Evolutionary conservation across 53 echinoderm and acorn worm species (phyloP), one percentile per base, ranked within the genome.

Genomic region (Holothuria scabra): DNA sequence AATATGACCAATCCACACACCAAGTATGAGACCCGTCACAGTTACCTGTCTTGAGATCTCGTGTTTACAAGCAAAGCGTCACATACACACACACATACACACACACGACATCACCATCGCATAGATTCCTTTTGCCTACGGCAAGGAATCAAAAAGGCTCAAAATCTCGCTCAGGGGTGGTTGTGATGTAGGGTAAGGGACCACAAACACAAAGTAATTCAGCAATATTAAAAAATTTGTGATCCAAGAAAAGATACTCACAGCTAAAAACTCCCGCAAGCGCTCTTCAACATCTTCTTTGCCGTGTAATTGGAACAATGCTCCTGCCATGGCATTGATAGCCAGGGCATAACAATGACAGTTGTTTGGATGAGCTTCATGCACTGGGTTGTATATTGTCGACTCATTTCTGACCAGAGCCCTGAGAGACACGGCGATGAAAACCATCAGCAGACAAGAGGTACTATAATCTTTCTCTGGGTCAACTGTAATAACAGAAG

Each of bases 331-430:
- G 60, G 93, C 94, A 48, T 97, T 97, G 89, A 97, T 93, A 44
- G 97, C 97, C 74, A 92, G 90, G 61, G 97, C 94, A 28, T 92
- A 90, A 79, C 97, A 97, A 62, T 97, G 97, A 66, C 97, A 92
- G 89, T 97, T 97, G 89, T 97, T 97, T 4, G 94, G 93, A 49
- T 97, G 94, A 55, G 93, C 97, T 56, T 95, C 96, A 79, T 87
- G 70, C 56, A 89, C 61, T 19, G 88, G 86, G 65, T 86, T 83
- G 84, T 86, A 89, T 62, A 89, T 58, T 28, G 97, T 92, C 26
- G 90, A 60, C 11, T 94, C 97, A 55, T 87, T 94, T 18, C 92
- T 86, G 46, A 89, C 94, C 65, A 94, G 91, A 38, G 86, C 86
- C 16, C 90, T 84, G 14, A 97, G 70, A 0, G 94, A 92, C 37